These are phyloP conservation scores for Orius laevigatus DNA, from an alignment of 1,140 invertebrate species.

Conservation along the genomic window DNA sequence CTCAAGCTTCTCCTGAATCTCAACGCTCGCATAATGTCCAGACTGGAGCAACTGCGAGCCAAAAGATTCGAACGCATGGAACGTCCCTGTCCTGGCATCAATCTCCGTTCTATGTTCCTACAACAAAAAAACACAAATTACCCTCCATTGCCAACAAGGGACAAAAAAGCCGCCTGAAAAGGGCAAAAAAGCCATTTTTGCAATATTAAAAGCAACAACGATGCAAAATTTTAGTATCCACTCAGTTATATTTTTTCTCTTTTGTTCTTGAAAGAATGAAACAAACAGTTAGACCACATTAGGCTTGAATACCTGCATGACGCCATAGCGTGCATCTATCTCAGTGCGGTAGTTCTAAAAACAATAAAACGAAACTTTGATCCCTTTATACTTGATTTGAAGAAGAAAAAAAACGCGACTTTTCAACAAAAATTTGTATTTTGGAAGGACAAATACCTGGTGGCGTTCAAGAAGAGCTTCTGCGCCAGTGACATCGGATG, in stretches of 20 bases:
- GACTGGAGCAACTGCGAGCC: constrained; percentile 90
- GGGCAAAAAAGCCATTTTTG: constrained; percentile 1
- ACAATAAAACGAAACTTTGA: not conserved
- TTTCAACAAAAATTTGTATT: too few relatives aligned
- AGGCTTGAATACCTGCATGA: constrained; percentile 31
- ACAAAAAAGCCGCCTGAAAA: constrained; percentile 5
- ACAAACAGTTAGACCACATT: constrained; percentile 1
- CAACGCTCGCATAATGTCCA: constrained; percentile 88
- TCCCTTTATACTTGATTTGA: too few relatives aligned
- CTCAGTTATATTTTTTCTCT: constrained; percentile 56
- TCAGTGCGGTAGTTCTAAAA: constrained; percentile 83
- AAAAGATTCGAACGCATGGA: constrained; percentile 95
- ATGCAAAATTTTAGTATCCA: not conserved
- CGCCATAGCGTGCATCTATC: constrained; percentile 78
- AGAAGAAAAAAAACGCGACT: too few relatives aligned
- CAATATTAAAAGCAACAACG: not conserved
- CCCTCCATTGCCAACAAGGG: not conserved
- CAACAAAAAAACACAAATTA: constrained; percentile 16
- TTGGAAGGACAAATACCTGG: constrained; percentile 63
- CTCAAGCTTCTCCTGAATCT: constrained; percentile 90
- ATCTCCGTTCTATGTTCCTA: constrained; percentile 97
- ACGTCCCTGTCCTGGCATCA: constrained; percentile 91
- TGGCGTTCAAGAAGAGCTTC: constrained; percentile 96
- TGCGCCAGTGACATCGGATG: constrained; percentile 97
- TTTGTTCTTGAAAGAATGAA: constrained; percentile 60